Percentiles rank a stretch among this genome's conserved stretches.
Evolutionary conservation across 2,797 vertebrate species (phyloP).

Genomic region (Hemitrygon akajei): DNA sequence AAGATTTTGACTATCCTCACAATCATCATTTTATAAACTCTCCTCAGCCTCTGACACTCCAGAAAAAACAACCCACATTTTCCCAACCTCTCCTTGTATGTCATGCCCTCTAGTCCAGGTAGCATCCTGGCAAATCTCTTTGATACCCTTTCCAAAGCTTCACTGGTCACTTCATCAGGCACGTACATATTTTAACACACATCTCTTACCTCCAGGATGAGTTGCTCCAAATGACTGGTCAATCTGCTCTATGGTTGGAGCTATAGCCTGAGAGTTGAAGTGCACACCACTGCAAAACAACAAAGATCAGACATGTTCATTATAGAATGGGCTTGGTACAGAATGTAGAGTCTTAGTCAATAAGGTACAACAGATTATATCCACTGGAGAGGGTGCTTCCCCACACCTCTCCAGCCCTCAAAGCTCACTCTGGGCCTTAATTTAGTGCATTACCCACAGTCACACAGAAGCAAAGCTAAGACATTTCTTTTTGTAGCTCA

Average conservation of each 20-base stretch:
- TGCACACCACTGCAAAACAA: conserved; percentile 86
- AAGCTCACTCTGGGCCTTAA: background rate
- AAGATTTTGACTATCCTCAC: too few relatives aligned
- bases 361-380: background rate
- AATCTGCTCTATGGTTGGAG: conserved; percentile 97
- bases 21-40: too few relatives aligned
- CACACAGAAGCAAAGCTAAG: background rate
- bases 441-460: background rate
- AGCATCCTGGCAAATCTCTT: too few relatives aligned
- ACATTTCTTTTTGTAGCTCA: background rate
- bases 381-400: too few relatives aligned
- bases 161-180: background rate
- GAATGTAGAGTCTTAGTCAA: background rate
- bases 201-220: conserved; percentile 85
- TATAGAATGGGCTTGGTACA: background rate
- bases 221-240: conserved; percentile 99
- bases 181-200: background rate
- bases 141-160: background rate
- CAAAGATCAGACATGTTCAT: conserved; percentile 28
- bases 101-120: too few relatives aligned
- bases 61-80: too few relatives aligned
- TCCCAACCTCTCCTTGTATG: too few relatives aligned
- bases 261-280: conserved; percentile 97
- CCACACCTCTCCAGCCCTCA: background rate
- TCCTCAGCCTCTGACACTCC: too few relatives aligned